Conservation (phyloP, 2,888 invertebrate genomes). For the Alcis repandata region DNA sequence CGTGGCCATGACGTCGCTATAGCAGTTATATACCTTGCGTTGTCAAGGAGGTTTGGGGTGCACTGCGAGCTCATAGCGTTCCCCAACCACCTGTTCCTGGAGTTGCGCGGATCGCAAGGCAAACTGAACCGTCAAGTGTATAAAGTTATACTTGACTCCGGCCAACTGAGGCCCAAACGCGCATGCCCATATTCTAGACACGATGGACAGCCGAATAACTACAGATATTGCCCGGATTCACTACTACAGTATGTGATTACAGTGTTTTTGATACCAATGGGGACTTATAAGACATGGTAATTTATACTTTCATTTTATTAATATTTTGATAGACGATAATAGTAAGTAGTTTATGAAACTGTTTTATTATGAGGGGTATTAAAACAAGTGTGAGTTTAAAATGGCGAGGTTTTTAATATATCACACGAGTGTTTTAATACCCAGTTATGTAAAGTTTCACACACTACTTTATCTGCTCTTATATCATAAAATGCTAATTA, state of each 20-base stretch:
- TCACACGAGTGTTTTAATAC: no score
- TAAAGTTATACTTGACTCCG: slow-evolving; percentile 63
- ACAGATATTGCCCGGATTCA: slow-evolving; percentile 59
- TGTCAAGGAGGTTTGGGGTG: slow-evolving; percentile 68
- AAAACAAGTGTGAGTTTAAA: no score
- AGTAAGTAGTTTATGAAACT: no score
- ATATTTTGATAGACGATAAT: neutral
- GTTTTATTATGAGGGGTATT: no score
- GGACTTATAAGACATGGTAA: slow-evolving; percentile 63
- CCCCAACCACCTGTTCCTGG: slow-evolving; percentile 71
- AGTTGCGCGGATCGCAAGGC: slow-evolving; percentile 60
- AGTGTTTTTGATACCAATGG: slow-evolving; percentile 61
- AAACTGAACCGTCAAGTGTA: slow-evolving; percentile 41
- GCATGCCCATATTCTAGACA: slow-evolving; percentile 64
- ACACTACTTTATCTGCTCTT: no score
- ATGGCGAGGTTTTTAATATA: no score
- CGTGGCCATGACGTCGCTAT: slow-evolving; percentile 61
- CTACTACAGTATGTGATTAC: slow-evolving; percentile 63
- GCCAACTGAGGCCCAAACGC: slow-evolving; percentile 59
- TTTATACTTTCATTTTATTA: neutral
- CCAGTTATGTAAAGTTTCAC: no score
- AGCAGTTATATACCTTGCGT: slow-evolving; percentile 66
- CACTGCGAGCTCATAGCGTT: slow-evolving; percentile 67
- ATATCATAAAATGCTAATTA: no score
- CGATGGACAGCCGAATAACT: slow-evolving; percentile 24